Conservation (phyloP, 2,888 invertebrate species). For the Argynnis bischoffii region DNA sequence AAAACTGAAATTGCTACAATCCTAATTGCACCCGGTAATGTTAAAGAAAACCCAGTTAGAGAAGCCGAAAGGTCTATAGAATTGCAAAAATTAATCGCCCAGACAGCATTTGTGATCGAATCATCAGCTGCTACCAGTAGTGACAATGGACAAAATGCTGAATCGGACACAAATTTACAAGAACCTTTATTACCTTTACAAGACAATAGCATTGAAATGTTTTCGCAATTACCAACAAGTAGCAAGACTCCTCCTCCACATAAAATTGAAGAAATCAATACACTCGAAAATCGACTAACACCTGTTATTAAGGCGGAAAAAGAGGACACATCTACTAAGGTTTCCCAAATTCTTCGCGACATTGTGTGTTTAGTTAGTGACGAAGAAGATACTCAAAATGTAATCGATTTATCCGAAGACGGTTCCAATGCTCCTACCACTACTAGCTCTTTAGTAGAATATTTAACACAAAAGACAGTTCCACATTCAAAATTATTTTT, state of each 20-base stretch:
- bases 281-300: slow-evolving; percentile 28
- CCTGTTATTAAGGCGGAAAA: slow-evolving; percentile 53
- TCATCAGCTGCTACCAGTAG: slow-evolving; percentile 23
- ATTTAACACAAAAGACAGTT: slow-evolving; percentile 20
- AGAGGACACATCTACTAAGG: slow-evolving; percentile 36
- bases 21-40: slow-evolving; percentile 46
- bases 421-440: not conserved
- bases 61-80: slow-evolving; percentile 73
- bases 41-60: slow-evolving; percentile 58
- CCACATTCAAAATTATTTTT: slow-evolving; percentile 43
- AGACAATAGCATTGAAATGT: not conserved
- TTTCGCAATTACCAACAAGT: slow-evolving; percentile 11
- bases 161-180: not conserved
- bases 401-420: slow-evolving; percentile 50
- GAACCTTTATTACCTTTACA: not conserved
- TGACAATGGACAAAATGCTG: not conserved
- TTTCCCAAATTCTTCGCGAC: slow-evolving; percentile 26
- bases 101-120: slow-evolving; percentile 50
- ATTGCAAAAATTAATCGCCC: slow-evolving; percentile 66
- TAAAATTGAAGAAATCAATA: slow-evolving; percentile 1
- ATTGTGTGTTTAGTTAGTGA: slow-evolving; percentile 69
- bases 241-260: slow-evolving; percentile 16
- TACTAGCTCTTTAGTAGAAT: not conserved
- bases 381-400: slow-evolving; percentile 54
- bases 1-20: slow-evolving; percentile 51